Conservation (phyloP, 1,140 invertebrate species). For the Diachasma alloeum region DNA sequence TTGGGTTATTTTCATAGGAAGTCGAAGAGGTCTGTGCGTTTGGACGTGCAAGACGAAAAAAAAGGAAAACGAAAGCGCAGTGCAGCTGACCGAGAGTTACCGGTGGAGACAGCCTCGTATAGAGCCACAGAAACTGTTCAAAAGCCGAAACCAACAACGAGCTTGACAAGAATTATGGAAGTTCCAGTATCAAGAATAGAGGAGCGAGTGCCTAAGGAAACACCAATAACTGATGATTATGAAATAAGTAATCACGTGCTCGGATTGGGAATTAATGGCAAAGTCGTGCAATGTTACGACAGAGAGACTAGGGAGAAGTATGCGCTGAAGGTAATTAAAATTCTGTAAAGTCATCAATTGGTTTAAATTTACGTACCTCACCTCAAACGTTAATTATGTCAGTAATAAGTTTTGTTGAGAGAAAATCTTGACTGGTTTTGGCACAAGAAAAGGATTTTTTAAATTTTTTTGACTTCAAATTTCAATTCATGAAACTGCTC, state of each 20-base stretch:
- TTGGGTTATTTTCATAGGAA: not conserved
- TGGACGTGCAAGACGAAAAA: not conserved
- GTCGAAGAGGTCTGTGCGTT: not conserved
- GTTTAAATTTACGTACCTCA: no score
- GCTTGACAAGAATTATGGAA: constrained; percentile 42
- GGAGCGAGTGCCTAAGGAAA: constrained; percentile 71
- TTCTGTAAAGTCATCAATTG: not conserved
- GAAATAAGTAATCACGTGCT: constrained; percentile 93
- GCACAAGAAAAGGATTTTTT: not conserved
- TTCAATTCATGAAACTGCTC: not conserved
- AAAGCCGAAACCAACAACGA: constrained; percentile 14
- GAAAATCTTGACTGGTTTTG: no score
- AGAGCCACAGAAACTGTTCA: constrained; percentile 18
- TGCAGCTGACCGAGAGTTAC: not conserved
- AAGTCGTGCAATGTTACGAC: constrained; percentile 82
- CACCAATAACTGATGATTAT: constrained; percentile 90
- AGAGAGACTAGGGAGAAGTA: constrained; percentile 78
- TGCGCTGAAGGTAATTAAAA: constrained; percentile 82
- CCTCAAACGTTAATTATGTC: no score
- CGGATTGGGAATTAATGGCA: constrained; percentile 97
- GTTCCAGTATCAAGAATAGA: constrained; percentile 40
- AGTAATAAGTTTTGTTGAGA: no score
- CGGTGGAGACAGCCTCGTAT: not conserved
- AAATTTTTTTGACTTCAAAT: not conserved
- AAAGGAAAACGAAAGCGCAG: not conserved